Evolutionary conservation across 2,888 invertebrate genomes (phyloP).

Genomic region (Hyposoter dolosus): DNA sequence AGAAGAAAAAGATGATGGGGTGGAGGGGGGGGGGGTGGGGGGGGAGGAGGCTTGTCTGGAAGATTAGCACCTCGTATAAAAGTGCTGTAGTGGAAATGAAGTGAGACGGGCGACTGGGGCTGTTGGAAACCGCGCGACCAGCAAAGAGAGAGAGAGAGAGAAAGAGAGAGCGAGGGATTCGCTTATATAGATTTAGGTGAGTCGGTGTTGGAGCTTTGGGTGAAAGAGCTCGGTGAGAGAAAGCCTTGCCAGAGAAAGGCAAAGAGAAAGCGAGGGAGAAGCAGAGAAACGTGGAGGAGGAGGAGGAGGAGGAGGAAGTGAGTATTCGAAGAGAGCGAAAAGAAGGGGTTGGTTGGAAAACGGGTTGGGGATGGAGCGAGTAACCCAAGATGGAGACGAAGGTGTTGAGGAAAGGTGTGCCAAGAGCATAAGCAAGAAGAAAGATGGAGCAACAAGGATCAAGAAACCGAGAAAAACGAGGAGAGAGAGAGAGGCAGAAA

Average conservation of each 20-base stretch:
- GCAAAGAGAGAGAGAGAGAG: slow-evolving; percentile 53
- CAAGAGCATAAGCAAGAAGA: slow-evolving; percentile 58
- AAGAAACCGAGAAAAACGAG: slow-evolving; percentile 18
- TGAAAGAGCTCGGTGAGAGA: slow-evolving; percentile 62
- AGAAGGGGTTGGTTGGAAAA: slow-evolving; percentile 62
- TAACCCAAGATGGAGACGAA: slow-evolving; percentile 60
- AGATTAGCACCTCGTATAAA: slow-evolving; percentile 85
- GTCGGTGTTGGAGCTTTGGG: slow-evolving; percentile 39
- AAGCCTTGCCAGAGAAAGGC: slow-evolving; percentile 53
- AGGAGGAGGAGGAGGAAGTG: slow-evolving; percentile 55
- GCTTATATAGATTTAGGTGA: slow-evolving; percentile 57
- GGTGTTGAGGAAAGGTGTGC: slow-evolving; percentile 68
- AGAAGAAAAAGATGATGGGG: slow-evolving; percentile 58
- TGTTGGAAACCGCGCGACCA: slow-evolving; percentile 46
- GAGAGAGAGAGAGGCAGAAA: slow-evolving; percentile 47
- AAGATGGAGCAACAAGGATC: slow-evolving; percentile 49
- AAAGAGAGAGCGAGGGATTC: too few relatives aligned
- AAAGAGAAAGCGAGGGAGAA: slow-evolving; percentile 33
- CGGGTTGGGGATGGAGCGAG: slow-evolving; percentile 52
- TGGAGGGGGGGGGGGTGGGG: slow-evolving; percentile 69
- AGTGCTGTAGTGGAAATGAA: slow-evolving; percentile 81
- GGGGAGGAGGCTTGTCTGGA: slow-evolving; percentile 81
- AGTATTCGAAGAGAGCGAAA: slow-evolving; percentile 61
- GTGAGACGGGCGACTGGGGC: slow-evolving; percentile 63
- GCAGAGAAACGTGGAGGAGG: slow-evolving; percentile 42